Conservation (phyloP, 1,140 invertebrate species). For the Mactra quadrangularis region DNA sequence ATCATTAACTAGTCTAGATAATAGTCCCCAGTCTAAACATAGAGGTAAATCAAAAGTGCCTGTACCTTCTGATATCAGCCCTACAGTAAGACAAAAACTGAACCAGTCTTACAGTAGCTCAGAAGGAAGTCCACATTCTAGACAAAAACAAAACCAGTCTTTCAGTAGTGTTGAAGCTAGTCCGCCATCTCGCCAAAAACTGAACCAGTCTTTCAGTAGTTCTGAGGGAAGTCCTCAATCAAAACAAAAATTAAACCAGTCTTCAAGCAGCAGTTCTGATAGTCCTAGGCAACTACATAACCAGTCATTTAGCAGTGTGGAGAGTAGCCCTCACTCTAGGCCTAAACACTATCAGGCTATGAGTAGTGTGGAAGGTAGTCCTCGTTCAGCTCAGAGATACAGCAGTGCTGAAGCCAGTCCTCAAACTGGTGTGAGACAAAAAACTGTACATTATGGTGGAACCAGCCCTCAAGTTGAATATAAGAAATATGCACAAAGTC, state of each 20-base stretch:
- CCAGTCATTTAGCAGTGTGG: constrained; percentile 56
- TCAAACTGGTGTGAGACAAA: constrained; percentile 40
- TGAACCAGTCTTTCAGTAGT: constrained; percentile 52
- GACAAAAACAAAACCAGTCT: constrained; percentile 52
- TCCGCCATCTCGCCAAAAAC: constrained; percentile 44
- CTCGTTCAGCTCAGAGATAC: constrained; percentile 22
- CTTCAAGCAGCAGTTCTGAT: constrained; percentile 22
- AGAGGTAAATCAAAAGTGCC: constrained; percentile 16
- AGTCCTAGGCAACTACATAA: constrained; percentile 52
- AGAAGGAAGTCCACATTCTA: constrained; percentile 48
- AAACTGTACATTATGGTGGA: constrained; percentile 17
- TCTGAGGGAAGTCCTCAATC: constrained; percentile 52
- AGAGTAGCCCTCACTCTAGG: constrained; percentile 53
- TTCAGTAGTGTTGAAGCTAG: constrained; percentile 52
- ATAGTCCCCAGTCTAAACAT: constrained; percentile 36
- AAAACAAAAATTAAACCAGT: constrained; percentile 44
- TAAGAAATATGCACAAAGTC: constrained; percentile 35
- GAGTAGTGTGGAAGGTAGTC: constrained; percentile 48
- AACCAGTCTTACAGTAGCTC: constrained; percentile 48
- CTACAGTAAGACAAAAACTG: constrained; percentile 22
- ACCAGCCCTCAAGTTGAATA: constrained; percentile 27
- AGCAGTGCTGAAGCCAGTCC: constrained; percentile 59
- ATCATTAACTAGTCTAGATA: constrained; percentile 25
- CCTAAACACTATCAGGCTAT: constrained; percentile 30
- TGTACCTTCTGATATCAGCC: constrained; percentile 17